phyloP scores from a whole-genome alignment of 1,140 invertebrate genomes.

The Eriocheir sinensis region DNA sequence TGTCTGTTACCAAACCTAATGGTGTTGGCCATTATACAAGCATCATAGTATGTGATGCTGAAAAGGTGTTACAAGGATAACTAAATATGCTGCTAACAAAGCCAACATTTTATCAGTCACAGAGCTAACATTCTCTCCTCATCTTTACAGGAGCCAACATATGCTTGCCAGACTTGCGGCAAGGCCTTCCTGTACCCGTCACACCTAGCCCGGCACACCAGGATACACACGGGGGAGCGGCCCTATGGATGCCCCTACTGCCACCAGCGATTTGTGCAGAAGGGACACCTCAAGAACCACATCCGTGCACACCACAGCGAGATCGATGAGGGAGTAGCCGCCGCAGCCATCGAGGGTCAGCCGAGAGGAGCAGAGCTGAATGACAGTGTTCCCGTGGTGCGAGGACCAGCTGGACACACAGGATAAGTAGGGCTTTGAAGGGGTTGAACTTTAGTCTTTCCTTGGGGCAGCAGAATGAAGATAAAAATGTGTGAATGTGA shows the following conservation, averaged over 20 bases:
- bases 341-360: background rate
- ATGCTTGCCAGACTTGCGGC: constrained; percentile 79
- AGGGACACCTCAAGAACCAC: constrained; percentile 73
- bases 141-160: background rate
- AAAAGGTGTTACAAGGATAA: no score
- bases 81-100: no score
- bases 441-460: no score
- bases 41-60: no score
- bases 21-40: no score
- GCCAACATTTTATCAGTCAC: no score
- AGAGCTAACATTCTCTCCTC: background rate
- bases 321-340: background rate
- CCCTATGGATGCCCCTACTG: constrained; percentile 87
- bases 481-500: no score
- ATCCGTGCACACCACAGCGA: constrained; percentile 61
- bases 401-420: background rate
- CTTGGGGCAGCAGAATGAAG: no score
- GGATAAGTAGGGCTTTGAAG: background rate
- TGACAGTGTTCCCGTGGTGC: background rate
- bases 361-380: background rate
- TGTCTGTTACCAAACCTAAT: no score
- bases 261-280: constrained; percentile 78
- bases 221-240: constrained; percentile 79
- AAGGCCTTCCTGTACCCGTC: constrained; percentile 80
- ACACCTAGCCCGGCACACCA: constrained; percentile 79